phyloP scores from a whole-genome alignment of 1,140 invertebrate species.

The Drosophila prosaltans region DNA sequence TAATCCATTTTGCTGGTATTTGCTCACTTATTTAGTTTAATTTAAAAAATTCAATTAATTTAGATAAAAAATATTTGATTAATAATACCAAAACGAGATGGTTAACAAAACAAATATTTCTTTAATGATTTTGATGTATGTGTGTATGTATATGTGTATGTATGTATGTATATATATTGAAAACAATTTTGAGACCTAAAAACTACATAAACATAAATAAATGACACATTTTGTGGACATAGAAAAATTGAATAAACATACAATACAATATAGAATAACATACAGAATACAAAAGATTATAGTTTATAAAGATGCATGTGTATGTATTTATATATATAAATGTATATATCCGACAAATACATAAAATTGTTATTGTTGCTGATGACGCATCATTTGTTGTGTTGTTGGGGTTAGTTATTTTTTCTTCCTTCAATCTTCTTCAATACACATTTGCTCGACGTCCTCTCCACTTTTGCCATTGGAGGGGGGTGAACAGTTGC shows the following conservation, averaged over 20 bases:
- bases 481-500: slow-evolving; percentile 79
- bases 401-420: slow-evolving; percentile 49
- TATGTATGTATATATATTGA: slow-evolving; percentile 43
- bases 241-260: slow-evolving; percentile 72
- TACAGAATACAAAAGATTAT: slow-evolving; percentile 50
- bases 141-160: slow-evolving; percentile 36
- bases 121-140: slow-evolving; percentile 27
- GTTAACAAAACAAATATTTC: slow-evolving; percentile 72
- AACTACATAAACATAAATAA: slow-evolving; percentile 77
- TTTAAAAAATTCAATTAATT: slow-evolving; percentile 61
- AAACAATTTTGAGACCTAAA: slow-evolving; percentile 46
- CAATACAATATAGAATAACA: slow-evolving; percentile 54
- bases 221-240: slow-evolving; percentile 80
- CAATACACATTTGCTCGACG: slow-evolving; percentile 62
- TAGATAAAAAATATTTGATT: slow-evolving; percentile 58
- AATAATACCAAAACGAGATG: slow-evolving; percentile 56
- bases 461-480: slow-evolving; percentile 71
- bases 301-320: slow-evolving; percentile 3
- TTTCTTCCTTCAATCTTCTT: not conserved
- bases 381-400: slow-evolving; percentile 31
- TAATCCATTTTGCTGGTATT: not conserved
- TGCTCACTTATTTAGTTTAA: slow-evolving; percentile 46
- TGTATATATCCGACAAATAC: slow-evolving; percentile 58
- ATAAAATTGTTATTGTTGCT: slow-evolving; percentile 53
- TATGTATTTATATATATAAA: not conserved